Conservation (phyloP, 2,113 vertebrate genomes). For the Hemibates koningsi region DNA sequence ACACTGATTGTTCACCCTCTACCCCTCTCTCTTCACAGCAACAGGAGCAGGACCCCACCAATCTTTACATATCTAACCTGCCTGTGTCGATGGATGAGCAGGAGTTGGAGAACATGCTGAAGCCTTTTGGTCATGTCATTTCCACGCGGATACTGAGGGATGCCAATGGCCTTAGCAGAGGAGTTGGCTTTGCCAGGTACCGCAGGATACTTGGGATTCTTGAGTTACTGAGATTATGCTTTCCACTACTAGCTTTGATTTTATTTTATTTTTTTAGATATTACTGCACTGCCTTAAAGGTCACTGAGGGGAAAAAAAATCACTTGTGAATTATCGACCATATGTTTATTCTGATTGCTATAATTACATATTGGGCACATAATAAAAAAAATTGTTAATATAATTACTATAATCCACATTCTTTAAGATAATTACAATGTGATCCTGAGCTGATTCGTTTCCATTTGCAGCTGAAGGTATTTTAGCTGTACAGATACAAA, state of each 20-base stretch:
- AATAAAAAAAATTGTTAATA: neutral
- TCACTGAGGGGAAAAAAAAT: neutral
- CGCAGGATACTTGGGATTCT: neutral
- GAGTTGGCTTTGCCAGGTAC: slow-evolving; percentile 73
- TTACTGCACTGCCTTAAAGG: neutral
- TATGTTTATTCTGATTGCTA: neutral
- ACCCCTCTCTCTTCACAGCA: slow-evolving; percentile 47
- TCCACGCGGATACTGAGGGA: slow-evolving; percentile 74
- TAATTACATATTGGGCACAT: neutral
- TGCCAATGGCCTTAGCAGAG: slow-evolving; percentile 72
- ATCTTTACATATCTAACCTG: slow-evolving; percentile 75
- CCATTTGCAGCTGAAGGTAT: neutral
- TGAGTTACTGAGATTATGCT: neutral
- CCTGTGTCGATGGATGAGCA: slow-evolving; percentile 75
- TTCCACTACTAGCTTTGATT: neutral
- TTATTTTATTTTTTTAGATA: neutral
- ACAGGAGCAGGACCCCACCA: slow-evolving; percentile 75
- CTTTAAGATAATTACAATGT: neutral
- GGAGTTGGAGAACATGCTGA: slow-evolving; percentile 76
- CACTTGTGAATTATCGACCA: neutral
- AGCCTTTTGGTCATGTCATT: slow-evolving; percentile 74
- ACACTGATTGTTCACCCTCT: neutral
- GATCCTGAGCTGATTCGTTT: neutral
- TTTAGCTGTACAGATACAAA: neutral
- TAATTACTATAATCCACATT: neutral